Percentiles rank a stretch among this genome's conserved stretches.
Evolutionary conservation across 1,140 invertebrate species (phyloP).

Genomic region (Caenorhabditis remanei): DNA sequence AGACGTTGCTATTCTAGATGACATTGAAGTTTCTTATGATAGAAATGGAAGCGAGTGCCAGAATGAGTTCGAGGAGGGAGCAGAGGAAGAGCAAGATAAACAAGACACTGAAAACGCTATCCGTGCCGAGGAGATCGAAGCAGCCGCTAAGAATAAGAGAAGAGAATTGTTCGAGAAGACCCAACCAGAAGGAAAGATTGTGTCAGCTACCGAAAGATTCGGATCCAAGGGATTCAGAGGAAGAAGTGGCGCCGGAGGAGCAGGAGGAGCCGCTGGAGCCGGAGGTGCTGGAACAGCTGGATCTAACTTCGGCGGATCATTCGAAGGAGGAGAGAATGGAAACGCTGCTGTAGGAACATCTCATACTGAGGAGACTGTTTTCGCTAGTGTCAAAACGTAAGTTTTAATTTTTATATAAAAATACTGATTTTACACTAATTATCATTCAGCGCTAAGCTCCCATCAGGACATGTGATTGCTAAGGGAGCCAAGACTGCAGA

Average conservation of each 20-base stretch:
- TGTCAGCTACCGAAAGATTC: conserved; percentile 32
- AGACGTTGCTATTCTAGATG: conserved; percentile 74
- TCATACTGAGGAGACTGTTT: conserved; percentile 46
- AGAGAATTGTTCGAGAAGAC: conserved; percentile 44
- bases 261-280: conserved; percentile 1
- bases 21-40: conserved; percentile 73
- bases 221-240: conserved; percentile 52
- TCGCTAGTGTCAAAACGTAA: conserved; percentile 54
- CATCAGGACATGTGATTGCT: conserved; percentile 37
- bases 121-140: conserved; percentile 34
- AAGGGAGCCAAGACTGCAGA: conserved; percentile 62
- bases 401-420: background rate
- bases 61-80: conserved; percentile 47
- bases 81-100: conserved; percentile 8
- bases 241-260: conserved; percentile 24
- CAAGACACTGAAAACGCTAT: conserved; percentile 20
- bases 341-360: conserved; percentile 42
- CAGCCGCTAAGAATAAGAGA: conserved; percentile 27
- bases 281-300: background rate
- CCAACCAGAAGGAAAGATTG: conserved; percentile 39
- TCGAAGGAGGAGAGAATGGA: conserved; percentile 40
- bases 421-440: background rate
- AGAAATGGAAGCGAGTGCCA: conserved; percentile 63
- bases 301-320: conserved; percentile 34
- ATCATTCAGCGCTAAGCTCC: conserved; percentile 21